A percentile compares a stretch with the other conserved stretches of the same genome.
These are phyloP conservation scores for Bugulina stolonifera DNA, from an alignment of 2,888 invertebrate species.

Conservation along the genomic window DNA sequence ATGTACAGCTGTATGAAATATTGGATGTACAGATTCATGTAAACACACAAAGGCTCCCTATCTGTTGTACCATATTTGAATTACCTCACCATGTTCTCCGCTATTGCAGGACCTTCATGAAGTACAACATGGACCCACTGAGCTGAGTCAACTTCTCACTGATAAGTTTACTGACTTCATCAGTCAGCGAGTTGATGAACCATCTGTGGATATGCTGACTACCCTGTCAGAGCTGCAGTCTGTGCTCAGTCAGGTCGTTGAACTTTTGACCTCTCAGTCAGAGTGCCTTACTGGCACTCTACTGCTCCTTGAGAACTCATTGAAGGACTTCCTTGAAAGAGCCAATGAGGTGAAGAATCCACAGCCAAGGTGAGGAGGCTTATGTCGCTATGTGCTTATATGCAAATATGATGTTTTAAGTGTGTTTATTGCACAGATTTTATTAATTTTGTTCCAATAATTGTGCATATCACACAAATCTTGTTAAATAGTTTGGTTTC, in stretches of 20 bases:
- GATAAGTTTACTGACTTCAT: not conserved
- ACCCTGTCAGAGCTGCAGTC: not conserved
- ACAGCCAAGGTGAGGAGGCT: conserved; percentile 11
- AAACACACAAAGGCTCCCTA: too few relatives aligned
- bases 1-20: too few relatives aligned
- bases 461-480: too few relatives aligned
- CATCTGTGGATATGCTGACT: not conserved
- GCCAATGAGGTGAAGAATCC: not conserved
- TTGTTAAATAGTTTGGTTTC: too few relatives aligned
- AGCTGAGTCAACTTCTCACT: not conserved
- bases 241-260: not conserved
- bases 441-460: too few relatives aligned
- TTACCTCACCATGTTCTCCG: too few relatives aligned
- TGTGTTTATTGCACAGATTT: too few relatives aligned
- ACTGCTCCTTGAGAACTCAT: not conserved
- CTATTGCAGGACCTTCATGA: conserved; percentile 1
- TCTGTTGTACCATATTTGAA: too few relatives aligned
- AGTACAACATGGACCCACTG: not conserved
- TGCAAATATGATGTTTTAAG: too few relatives aligned
- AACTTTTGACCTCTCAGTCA: not conserved
- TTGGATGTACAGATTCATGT: too few relatives aligned
- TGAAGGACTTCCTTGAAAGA: not conserved
- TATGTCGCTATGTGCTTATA: too few relatives aligned
- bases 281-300: not conserved
- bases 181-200: not conserved